A percentile compares a stretch with the other conserved stretches of the same genome.
Evolutionary conservation across 2,888 invertebrate species (phyloP).

Genomic region (Charanyca ferruginea): DNA sequence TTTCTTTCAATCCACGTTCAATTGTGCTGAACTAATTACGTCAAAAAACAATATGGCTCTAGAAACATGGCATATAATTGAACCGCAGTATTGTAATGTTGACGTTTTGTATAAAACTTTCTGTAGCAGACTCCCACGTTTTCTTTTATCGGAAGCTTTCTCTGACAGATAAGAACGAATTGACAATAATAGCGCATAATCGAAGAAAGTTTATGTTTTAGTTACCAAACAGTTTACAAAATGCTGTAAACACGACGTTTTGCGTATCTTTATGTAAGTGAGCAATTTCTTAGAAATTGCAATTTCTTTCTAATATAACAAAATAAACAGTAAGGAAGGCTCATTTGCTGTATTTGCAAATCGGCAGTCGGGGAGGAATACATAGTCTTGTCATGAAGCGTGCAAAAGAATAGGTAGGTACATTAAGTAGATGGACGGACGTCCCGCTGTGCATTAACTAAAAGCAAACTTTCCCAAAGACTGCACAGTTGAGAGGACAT

Average conservation of each 20-base stretch:
- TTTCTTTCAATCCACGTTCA: constrained; percentile 63
- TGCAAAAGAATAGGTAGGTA: not conserved
- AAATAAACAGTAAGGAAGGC: constrained; percentile 6
- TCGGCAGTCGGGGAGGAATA: not conserved
- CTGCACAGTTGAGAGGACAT: constrained; percentile 46
- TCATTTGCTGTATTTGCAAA: not conserved
- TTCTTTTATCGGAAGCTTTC: constrained; percentile 87
- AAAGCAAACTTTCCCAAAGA: constrained; percentile 28
- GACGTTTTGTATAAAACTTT: constrained; percentile 78
- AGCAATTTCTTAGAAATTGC: constrained; percentile 37
- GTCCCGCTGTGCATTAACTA: constrained; percentile 7
- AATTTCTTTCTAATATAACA: constrained; percentile 2
- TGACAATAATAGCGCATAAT: constrained; percentile 79
- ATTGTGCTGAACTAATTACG: constrained; percentile 71
- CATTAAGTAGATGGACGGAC: constrained; percentile 2
- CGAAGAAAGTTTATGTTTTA: constrained; percentile 76
- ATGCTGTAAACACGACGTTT: constrained; percentile 38
- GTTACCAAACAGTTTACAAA: constrained; percentile 42
- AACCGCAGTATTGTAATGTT: constrained; percentile 75
- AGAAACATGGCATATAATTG: constrained; percentile 79
- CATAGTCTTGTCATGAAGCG: not conserved
- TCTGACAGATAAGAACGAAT: constrained; percentile 83
- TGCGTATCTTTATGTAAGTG: constrained; percentile 46
- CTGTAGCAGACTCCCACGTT: constrained; percentile 87
- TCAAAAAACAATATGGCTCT: constrained; percentile 80